Conservation (phyloP, 1,140 invertebrate genomes). For the Odontomachus brunneus region DNA sequence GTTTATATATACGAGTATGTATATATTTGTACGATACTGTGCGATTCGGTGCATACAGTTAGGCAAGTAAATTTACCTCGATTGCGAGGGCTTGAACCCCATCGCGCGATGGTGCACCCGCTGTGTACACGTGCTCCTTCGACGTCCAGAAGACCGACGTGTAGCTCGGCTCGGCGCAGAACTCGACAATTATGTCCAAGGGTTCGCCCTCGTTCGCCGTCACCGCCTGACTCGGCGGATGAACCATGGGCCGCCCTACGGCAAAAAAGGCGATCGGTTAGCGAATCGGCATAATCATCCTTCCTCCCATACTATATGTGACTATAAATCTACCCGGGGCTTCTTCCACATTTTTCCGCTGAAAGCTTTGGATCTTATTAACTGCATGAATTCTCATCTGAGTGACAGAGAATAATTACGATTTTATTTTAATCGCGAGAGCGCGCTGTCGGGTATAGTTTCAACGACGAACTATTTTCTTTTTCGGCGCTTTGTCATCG, state of each 20-base stretch:
- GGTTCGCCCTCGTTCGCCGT: slow-evolving; percentile 86
- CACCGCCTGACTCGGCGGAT: slow-evolving; percentile 85
- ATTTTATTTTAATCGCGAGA: slow-evolving; percentile 43
- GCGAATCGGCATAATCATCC: neutral
- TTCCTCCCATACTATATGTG: neutral
- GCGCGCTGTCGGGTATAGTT: neutral
- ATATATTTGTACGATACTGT: neutral
- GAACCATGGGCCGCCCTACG: slow-evolving; percentile 87
- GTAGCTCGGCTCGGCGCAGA: slow-evolving; percentile 87
- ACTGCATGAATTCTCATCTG: slow-evolving; percentile 56
- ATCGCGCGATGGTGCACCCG: slow-evolving; percentile 84
- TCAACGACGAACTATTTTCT: neutral
- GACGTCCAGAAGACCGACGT: slow-evolving; percentile 87
- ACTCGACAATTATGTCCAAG: slow-evolving; percentile 86
- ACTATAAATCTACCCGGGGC: slow-evolving; percentile 43
- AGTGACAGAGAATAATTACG: slow-evolving; percentile 25
- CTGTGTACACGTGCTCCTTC: slow-evolving; percentile 85
- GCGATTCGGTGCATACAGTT: too few relatives aligned
- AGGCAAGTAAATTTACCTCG: slow-evolving; percentile 82
- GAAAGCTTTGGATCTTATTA: slow-evolving; percentile 65
- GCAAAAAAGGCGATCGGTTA: slow-evolving; percentile 71
- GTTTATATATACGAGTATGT: too few relatives aligned
- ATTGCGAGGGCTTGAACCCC: slow-evolving; percentile 86
- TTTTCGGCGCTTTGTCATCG: slow-evolving; percentile 21
- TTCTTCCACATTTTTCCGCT: neutral